Evolutionary conservation across 2,113 vertebrate genomes (phyloP).

Genomic region (Thermophis baileyi): DNA sequence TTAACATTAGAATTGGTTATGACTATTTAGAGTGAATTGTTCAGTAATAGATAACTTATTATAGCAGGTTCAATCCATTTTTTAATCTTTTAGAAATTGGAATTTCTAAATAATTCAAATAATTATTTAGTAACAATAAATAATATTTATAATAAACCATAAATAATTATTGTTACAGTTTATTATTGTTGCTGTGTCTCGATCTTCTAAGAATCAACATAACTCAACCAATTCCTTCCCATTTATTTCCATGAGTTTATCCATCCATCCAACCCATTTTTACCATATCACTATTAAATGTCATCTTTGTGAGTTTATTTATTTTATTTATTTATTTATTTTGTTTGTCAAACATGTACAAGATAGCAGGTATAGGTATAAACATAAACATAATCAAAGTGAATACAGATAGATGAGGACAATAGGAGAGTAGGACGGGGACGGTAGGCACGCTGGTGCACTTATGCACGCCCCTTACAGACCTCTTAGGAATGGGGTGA

Average conservation of each 20-base stretch:
- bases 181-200: background rate
- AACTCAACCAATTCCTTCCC: background rate
- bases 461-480: too few species aligned
- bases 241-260: background rate
- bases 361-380: too few species aligned
- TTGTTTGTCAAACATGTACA: too few species aligned
- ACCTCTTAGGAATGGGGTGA: too few species aligned
- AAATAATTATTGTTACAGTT: background rate
- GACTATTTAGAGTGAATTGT: background rate
- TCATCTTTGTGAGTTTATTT: background rate
- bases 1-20: background rate
- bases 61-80: background rate
- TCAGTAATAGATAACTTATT: background rate
- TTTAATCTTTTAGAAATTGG: background rate
- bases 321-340: too few species aligned
- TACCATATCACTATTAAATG: background rate
- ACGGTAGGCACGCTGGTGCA: too few species aligned
- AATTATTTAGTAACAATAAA: too few species aligned
- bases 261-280: background rate
- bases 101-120: background rate
- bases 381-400: too few species aligned
- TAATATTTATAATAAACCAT: too few species aligned
- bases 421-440: too few species aligned
- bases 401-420: too few species aligned
- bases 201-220: background rate